phyloP scores from a whole-genome alignment of 2,797 vertebrate genomes.

The Mallotus villosus region DNA sequence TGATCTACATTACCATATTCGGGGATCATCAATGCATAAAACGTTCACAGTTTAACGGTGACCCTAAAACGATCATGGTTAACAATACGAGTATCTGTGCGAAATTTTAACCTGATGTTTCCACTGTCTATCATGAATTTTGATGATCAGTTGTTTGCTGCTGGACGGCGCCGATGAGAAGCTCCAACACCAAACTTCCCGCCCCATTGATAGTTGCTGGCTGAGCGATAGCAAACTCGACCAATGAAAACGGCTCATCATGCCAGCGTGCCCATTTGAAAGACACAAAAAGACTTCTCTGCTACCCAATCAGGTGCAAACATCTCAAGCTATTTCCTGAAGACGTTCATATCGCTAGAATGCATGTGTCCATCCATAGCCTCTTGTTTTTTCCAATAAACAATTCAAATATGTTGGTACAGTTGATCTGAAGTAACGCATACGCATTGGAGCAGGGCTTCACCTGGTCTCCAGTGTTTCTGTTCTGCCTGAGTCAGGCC shows the following conservation, averaged over 20 bases:
- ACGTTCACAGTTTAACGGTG: conserved; percentile 5
- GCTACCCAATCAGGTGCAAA: background rate
- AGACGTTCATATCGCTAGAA: background rate
- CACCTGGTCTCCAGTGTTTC: conserved; percentile 78
- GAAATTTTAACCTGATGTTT: background rate
- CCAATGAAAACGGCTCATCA: conserved; percentile 51
- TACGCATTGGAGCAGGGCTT: conserved; percentile 80
- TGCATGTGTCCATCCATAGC: too few species aligned
- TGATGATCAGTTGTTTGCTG: conserved; percentile 11
- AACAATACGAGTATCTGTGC: background rate
- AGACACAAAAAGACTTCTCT: background rate
- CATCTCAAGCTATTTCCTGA: background rate
- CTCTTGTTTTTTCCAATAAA: too few species aligned
- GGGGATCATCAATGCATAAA: conserved; percentile 28
- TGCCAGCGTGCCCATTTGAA: conserved; percentile 38
- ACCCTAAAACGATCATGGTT: background rate
- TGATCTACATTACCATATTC: conserved; percentile 53
- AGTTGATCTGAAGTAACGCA: conserved; percentile 74
- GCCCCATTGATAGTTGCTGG: conserved; percentile 47
- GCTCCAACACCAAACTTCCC: conserved; percentile 44
- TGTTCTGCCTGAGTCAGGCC: conserved; percentile 80
- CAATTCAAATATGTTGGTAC: too few species aligned
- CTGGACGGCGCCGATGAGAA: conserved; percentile 34
- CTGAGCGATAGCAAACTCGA: conserved; percentile 18
- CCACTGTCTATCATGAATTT: background rate